These are phyloP conservation scores for Melanotaenia parkinsoni DNA, from an alignment of 2,797 vertebrate species.

Conservation along the genomic window DNA sequence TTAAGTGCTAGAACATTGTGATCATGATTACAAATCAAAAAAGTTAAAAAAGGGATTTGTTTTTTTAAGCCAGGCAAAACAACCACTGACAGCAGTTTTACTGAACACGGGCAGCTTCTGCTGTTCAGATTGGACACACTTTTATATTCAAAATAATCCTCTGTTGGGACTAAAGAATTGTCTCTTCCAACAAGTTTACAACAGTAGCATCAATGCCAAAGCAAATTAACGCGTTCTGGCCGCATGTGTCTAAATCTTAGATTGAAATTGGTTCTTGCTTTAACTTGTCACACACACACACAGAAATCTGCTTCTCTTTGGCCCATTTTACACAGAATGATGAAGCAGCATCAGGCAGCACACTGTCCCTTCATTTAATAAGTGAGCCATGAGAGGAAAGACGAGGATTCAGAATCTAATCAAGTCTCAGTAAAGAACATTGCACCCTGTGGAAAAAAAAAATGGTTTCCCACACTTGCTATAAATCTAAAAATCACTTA, in stretches of 20 bases:
- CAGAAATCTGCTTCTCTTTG: background rate
- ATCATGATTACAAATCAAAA: background rate
- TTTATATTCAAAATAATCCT: background rate
- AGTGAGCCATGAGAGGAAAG: conserved; percentile 43
- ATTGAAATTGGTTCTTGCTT: no score
- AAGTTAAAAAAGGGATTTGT: no score
- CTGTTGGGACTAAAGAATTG: background rate
- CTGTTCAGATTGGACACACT: no score
- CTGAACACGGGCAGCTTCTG: no score
- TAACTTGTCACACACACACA: no score
- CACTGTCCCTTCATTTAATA: conserved; percentile 49
- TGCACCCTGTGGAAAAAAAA: conserved; percentile 35
- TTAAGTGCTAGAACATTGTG: background rate
- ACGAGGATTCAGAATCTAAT: conserved; percentile 47
- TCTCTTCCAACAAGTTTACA: no score
- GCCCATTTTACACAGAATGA: background rate
- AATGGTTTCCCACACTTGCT: background rate
- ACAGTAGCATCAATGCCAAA: background rate
- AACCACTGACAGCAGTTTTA: no score
- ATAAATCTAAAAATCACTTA: background rate
- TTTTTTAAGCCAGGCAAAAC: no score
- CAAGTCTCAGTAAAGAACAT: conserved; percentile 30
- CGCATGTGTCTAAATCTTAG: no score
- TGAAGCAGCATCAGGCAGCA: conserved; percentile 1
- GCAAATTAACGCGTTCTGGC: no score